These are phyloP conservation scores for Leptoteleia sp. DNA, from an alignment of 1,140 invertebrate genomes.

Conservation along the genomic window DNA sequence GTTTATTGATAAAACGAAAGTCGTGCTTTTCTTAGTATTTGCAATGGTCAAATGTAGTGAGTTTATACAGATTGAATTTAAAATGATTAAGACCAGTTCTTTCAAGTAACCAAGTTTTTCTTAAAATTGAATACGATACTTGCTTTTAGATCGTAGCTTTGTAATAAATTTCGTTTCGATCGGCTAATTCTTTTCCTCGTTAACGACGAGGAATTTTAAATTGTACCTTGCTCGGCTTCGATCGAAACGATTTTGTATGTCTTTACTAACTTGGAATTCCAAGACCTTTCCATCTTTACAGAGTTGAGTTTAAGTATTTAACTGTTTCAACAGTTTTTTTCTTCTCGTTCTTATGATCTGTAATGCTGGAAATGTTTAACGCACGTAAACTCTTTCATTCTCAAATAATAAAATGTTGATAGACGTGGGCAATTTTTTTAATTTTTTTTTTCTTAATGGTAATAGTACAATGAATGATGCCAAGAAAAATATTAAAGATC, in stretches of 20 bases:
- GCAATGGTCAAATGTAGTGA: too few species aligned
- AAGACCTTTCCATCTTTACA: constrained; percentile 60
- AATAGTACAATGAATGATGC: too few species aligned
- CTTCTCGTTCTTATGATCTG: constrained; percentile 5
- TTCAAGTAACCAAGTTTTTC: constrained; percentile 7
- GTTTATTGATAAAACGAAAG: too few species aligned
- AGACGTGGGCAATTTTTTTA: too few species aligned
- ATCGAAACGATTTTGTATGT: constrained; percentile 62
- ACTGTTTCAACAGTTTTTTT: too few species aligned
- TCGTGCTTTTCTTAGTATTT: too few species aligned
- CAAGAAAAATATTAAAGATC: too few species aligned
- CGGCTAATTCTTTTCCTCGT: constrained; percentile 15
- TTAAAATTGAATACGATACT: constrained; percentile 37
- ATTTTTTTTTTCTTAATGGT: too few species aligned
- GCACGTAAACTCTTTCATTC: constrained; percentile 64
- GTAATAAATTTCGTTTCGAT: constrained; percentile 49
- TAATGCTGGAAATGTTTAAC: constrained; percentile 46
- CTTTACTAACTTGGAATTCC: constrained; percentile 65
- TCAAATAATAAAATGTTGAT: constrained; percentile 30
- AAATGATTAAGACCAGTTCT: constrained; percentile 2
- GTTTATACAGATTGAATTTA: constrained; percentile 29
- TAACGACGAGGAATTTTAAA: too few species aligned
- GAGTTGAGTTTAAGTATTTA: constrained; percentile 7
- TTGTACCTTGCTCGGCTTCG: constrained; percentile 35
- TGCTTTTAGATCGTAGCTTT: constrained; percentile 43